Percentiles rank a stretch among this genome's conserved stretches.
Evolutionary conservation across 1,140 invertebrate species (phyloP).

Genomic region (Panulirus ornatus): DNA sequence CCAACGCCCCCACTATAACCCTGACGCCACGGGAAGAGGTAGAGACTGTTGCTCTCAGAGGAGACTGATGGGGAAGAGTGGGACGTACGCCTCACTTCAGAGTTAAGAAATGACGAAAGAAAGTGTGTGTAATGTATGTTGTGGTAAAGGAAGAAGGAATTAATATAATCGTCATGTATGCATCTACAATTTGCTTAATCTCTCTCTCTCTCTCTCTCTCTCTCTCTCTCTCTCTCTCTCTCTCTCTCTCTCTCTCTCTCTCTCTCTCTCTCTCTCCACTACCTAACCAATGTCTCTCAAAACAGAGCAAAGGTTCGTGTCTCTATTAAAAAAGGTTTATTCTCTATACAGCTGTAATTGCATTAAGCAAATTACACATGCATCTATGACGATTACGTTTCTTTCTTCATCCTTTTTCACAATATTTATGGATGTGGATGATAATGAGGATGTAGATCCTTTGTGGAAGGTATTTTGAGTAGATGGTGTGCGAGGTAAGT

Average conservation of each 20-base stretch:
- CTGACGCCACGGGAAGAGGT: neutral
- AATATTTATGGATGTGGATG: too few relatives aligned
- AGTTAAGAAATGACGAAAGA: too few relatives aligned
- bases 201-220: conserved; percentile 13
- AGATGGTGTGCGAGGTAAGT: too few relatives aligned
- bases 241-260: conserved; percentile 29
- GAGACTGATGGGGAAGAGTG: neutral
- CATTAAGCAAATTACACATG: too few relatives aligned
- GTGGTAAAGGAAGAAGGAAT: too few relatives aligned
- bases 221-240: conserved; percentile 29
- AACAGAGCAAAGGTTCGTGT: neutral
- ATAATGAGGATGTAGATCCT: too few relatives aligned
- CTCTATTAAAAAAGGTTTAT: neutral
- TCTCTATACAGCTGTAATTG: neutral
- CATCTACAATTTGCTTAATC: neutral
- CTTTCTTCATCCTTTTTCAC: too few relatives aligned
- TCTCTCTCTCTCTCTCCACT: neutral
- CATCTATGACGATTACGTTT: too few relatives aligned
- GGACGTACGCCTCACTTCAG: too few relatives aligned
- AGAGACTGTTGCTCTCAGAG: neutral
- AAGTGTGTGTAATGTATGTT: too few relatives aligned
- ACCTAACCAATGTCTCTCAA: neutral
- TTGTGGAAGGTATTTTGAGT: too few relatives aligned
- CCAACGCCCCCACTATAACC: neutral
- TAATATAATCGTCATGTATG: too few relatives aligned